A percentile compares a stretch with the other conserved stretches of the same genome.
Evolutionary conservation across 1,140 invertebrate genomes (phyloP).

Genomic region (Nephotettix cincticeps): DNA sequence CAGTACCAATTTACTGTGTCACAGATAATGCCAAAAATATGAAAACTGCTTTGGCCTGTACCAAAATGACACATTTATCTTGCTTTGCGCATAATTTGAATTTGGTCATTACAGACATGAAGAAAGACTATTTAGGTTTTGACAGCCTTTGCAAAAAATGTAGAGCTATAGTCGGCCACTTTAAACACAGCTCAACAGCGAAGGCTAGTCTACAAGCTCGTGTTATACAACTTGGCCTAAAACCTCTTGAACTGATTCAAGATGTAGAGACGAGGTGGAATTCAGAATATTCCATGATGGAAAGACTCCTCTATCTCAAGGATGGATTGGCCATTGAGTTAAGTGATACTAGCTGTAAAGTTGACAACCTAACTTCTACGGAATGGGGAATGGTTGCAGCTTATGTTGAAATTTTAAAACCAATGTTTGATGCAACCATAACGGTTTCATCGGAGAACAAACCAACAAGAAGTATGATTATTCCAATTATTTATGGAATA

Average conservation of each 20-base stretch:
- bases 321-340: background rate
- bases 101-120: too few species aligned
- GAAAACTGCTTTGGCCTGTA: too few species aligned
- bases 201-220: conserved; percentile 15
- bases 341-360: background rate
- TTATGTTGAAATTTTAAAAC: conserved; percentile 21
- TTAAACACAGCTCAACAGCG: conserved; percentile 25
- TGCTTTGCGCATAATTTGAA: too few species aligned
- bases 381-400: conserved; percentile 12
- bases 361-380: conserved; percentile 10
- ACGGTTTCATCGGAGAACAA: conserved; percentile 13
- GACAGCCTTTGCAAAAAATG: too few species aligned
- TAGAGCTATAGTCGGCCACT: too few species aligned
- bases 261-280: conserved; percentile 23
- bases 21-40: too few species aligned
- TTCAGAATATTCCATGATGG: conserved; percentile 25
- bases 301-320: conserved; percentile 17
- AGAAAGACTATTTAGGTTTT: too few species aligned
- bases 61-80: too few species aligned
- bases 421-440: conserved; percentile 14
- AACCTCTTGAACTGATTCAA: conserved; percentile 17
- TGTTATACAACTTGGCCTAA: conserved; percentile 9
- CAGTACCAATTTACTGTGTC: too few species aligned
- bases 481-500: conserved; percentile 14
- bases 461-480: conserved; percentile 19